Evolutionary conservation across 2,797 vertebrate species (phyloP).

Genomic region (Nasua narica): DNA sequence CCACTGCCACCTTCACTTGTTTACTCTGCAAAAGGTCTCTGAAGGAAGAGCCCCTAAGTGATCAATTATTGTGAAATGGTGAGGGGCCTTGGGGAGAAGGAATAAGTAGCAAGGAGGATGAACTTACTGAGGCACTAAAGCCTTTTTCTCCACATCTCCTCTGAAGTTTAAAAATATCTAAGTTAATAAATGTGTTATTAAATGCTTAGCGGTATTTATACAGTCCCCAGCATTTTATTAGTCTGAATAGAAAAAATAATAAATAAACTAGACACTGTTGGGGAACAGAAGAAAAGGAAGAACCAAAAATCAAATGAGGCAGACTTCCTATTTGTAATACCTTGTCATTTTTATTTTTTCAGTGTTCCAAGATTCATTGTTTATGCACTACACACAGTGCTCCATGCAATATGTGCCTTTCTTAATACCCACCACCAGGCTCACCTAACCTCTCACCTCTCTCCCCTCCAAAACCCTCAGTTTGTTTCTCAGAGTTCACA

Average conservation of each 20-base stretch:
- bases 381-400: no score
- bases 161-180: not conserved
- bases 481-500: no score
- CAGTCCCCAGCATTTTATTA: not conserved
- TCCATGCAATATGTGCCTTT: no score
- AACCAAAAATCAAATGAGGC: not conserved
- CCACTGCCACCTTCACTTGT: not conserved
- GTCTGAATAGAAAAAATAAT: not conserved
- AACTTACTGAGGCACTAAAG: not conserved
- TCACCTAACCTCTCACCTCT: no score
- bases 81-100: not conserved
- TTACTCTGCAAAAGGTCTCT: not conserved
- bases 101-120: not conserved
- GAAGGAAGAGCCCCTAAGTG: not conserved
- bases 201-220: not conserved
- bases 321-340: not conserved
- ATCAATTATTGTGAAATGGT: constrained; percentile 18
- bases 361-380: no score
- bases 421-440: no score
- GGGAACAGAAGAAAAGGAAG: not conserved
- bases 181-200: not conserved
- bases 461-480: no score
- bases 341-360: not conserved
- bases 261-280: not conserved
- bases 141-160: not conserved